phyloP scores from a whole-genome alignment of 2,797 vertebrate genomes.

The Bryconaethiops microstoma region DNA sequence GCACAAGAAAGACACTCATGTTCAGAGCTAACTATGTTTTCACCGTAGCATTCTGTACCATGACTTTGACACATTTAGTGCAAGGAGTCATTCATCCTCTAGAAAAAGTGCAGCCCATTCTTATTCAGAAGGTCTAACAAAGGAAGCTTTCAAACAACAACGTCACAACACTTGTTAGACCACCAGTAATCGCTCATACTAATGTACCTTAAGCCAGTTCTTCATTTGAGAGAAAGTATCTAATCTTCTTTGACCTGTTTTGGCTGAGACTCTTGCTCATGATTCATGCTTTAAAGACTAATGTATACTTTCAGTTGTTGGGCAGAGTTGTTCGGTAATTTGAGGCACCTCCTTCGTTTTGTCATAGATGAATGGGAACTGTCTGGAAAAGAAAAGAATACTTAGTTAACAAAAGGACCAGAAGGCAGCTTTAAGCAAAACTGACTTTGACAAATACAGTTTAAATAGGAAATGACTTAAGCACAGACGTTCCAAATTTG shows the following conservation, averaged over 20 bases:
- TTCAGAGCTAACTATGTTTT: not conserved
- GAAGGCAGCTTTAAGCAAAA: conserved; percentile 14
- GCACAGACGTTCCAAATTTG: not conserved
- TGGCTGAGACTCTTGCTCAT: not conserved
- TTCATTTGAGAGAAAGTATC: not conserved
- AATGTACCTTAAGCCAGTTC: not conserved
- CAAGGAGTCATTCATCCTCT: not conserved
- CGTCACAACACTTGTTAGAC: not conserved
- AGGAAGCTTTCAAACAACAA: not conserved
- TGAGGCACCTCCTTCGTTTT: conserved; percentile 3
- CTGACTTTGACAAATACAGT: conserved; percentile 10
- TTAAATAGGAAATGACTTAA: not conserved
- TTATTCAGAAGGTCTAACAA: not conserved
- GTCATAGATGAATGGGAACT: conserved; percentile 21
- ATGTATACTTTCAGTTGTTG: conserved; percentile 7
- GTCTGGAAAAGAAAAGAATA: conserved; percentile 7
- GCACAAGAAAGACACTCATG: not conserved
- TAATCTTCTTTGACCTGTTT: conserved; percentile 4
- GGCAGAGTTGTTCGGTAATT: conserved; percentile 4
- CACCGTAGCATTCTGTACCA: not conserved
- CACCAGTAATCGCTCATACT: not conserved
- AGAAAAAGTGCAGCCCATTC: not conserved
- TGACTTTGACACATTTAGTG: not conserved
- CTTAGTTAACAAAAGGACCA: not conserved
- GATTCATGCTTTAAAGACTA: not conserved